phyloP scores from a whole-genome alignment of 2,888 invertebrate species.

The Junonia oenone region DNA sequence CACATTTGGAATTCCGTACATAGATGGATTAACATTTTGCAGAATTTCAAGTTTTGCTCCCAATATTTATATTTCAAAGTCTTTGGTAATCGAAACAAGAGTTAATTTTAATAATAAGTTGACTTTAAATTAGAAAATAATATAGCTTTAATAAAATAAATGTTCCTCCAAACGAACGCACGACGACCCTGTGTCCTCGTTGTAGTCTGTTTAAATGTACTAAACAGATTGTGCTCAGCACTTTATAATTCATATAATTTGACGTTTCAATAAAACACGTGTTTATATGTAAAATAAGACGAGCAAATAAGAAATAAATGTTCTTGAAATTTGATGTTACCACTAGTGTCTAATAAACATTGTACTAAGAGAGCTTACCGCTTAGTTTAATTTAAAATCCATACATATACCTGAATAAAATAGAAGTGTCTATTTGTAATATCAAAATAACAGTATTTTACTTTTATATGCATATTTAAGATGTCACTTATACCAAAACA shows the following conservation, averaged over 20 bases:
- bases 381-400: too few species aligned
- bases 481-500: too few species aligned
- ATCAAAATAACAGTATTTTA: too few species aligned
- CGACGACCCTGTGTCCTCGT: constrained; percentile 1
- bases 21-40: too few species aligned
- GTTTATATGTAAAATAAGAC: background rate
- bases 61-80: too few species aligned
- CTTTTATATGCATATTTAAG: too few species aligned
- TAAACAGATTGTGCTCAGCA: constrained; percentile 1
- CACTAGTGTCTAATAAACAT: background rate
- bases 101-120: background rate
- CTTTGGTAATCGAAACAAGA: too few species aligned
- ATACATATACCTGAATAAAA: too few species aligned
- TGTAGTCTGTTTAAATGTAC: constrained; percentile 1
- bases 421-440: too few species aligned
- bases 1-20: too few species aligned
- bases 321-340: background rate
- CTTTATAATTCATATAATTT: constrained; percentile 2
- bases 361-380: background rate
- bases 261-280: constrained; percentile 1
- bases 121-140: background rate
- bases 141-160: background rate
- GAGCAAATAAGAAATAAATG: background rate
- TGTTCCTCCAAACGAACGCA: background rate
- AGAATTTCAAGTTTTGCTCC: too few species aligned